phyloP scores from a whole-genome alignment of 2,113 vertebrate species.

The Copsychus sechellarum region DNA sequence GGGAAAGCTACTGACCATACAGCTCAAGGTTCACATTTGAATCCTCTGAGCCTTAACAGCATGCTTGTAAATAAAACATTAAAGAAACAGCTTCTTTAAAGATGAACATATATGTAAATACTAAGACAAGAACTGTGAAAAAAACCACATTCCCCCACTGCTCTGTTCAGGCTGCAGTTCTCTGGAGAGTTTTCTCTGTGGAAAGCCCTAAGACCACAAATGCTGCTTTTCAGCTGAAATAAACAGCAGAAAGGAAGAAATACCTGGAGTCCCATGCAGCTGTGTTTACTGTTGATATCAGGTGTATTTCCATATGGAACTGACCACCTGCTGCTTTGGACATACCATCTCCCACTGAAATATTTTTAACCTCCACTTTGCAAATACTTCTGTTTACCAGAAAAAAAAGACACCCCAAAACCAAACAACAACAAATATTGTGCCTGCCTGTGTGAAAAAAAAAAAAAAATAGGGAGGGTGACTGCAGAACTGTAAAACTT shows the following conservation, averaged over 20 bases:
- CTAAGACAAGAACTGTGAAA: neutral
- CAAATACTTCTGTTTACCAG: neutral
- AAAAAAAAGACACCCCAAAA: neutral
- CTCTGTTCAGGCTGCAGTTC: neutral
- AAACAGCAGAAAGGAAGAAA: neutral
- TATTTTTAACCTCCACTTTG: neutral
- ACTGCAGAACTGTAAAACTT: neutral
- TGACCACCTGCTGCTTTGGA: neutral
- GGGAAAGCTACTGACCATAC: neutral
- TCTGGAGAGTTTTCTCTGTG: neutral
- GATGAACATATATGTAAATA: neutral
- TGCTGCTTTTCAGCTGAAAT: neutral
- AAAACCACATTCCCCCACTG: neutral
- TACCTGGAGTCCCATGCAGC: neutral
- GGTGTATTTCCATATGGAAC: neutral
- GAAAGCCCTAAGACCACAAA: neutral
- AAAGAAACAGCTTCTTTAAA: conserved; percentile 3
- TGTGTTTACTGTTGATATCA: neutral
- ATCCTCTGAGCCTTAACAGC: neutral
- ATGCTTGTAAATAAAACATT: conserved; percentile 25
- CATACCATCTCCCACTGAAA: neutral
- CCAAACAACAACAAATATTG: neutral
- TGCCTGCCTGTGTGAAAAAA: neutral
- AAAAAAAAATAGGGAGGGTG: neutral
- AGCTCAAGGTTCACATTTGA: neutral